Percentiles rank a stretch among this genome's conserved stretches.
Conservation (phyloP, 2,113 vertebrate species). For the Meriones unguiculatus region DNA sequence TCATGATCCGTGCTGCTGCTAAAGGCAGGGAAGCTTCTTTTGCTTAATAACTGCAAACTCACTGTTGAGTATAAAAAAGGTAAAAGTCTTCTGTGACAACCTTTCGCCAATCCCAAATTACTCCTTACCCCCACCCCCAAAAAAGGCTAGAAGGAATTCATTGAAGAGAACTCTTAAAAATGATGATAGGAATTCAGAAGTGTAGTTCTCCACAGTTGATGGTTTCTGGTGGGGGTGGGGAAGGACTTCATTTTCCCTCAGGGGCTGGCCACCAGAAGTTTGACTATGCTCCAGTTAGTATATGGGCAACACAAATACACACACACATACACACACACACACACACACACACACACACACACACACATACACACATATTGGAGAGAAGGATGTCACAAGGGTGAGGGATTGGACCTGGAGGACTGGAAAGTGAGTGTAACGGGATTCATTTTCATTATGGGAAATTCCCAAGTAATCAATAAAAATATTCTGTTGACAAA, state of each 20-base stretch:
- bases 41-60: neutral
- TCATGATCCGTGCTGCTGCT: too few relatives aligned
- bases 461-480: neutral
- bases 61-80: neutral
- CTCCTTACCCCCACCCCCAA: neutral
- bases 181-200: neutral
- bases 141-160: neutral
- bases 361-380: too few relatives aligned
- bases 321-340: too few relatives aligned
- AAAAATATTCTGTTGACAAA: neutral
- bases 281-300: neutral
- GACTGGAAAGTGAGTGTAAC: neutral
- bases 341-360: too few relatives aligned
- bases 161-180: neutral
- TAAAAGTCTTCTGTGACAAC: neutral
- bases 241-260: neutral
- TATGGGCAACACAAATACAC: neutral
- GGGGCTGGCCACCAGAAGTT: neutral
- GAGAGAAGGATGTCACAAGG: neutral
- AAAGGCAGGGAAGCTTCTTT: too few relatives aligned
- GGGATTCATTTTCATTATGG: neutral
- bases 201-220: neutral
- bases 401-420: neutral
- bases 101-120: too few relatives aligned
- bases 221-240: neutral